Percentiles rank a stretch among this genome's conserved stretches.
Evolutionary conservation across 2,113 vertebrate genomes (phyloP).

Genomic region (Alces alces): DNA sequence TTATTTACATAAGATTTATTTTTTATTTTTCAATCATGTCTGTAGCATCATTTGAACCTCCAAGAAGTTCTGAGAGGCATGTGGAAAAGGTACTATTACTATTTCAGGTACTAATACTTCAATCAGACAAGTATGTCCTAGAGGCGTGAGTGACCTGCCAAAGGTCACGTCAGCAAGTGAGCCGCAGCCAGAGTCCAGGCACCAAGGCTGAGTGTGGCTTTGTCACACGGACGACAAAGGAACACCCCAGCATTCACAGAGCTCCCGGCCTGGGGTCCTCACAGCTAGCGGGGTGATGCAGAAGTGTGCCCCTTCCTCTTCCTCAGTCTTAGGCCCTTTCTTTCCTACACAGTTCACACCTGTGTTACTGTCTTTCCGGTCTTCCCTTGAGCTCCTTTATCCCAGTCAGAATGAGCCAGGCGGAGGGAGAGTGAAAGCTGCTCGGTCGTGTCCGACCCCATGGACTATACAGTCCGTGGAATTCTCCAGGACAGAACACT

Average conservation of each 20-base stretch:
- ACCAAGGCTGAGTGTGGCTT: neutral
- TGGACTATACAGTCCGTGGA: neutral
- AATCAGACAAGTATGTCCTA: neutral
- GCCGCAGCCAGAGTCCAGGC: neutral
- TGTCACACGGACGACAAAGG: neutral
- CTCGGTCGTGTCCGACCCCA: neutral
- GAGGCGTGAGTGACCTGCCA: neutral
- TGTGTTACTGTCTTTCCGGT: neutral
- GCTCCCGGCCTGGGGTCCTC: neutral
- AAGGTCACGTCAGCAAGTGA: neutral
- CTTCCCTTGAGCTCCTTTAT: neutral
- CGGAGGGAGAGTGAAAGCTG: rapidly evolving
- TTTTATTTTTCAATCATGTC: neutral
- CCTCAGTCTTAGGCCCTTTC: neutral
- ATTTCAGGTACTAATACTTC: neutral
- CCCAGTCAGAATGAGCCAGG: neutral
- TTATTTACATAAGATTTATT: neutral
- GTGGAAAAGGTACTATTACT: neutral
- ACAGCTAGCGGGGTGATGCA: neutral
- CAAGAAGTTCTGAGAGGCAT: neutral
- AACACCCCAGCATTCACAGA: neutral
- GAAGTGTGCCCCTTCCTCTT: neutral
- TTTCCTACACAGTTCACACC: neutral
- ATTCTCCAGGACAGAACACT: neutral
- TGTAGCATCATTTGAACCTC: neutral